Base-by-base conservation (phyloP, 1,140 invertebrate genomes). In the Monochamus saltuarius region DNA sequence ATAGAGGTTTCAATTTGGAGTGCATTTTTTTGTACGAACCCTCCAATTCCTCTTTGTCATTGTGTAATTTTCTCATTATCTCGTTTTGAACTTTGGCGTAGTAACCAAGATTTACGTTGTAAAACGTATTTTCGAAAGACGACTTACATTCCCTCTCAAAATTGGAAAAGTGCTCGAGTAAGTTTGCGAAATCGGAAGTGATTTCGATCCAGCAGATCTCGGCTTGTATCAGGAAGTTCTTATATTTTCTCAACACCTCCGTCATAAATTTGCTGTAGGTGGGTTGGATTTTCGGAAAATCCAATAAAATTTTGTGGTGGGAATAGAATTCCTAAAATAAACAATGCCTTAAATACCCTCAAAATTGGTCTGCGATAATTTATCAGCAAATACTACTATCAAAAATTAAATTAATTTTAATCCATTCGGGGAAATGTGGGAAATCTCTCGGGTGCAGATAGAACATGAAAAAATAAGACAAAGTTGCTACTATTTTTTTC, bases 1-100 rank as follows among this genome's bases (percentile, higher is more conserved):
- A 52, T 29, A 53, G 43, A 7, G 58, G 14, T 35, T 60, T 64
- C 34, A 61, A 22, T 42, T 61, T 56, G 4, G 45, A 54, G 16
- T 47, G 40, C 13, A 61, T 11, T 34, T 17, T 49, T 34, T 34
- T 2, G 11, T 14, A 42, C 7, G n/a, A 17, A 17, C 40, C 8
- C 4, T 17, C 22, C 34, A 17, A 37, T n/a, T 35, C 22, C n/a
- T 6, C 29, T 35, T 4, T 51, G 11, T 34, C 14, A 14, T 14
- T 35, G 4, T 1, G 14, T 9, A 29, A 19, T 10, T 51, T 51
- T 22, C 22, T n/a, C 34, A 14, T 38, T 7, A 35, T 16, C 13
- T 37, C 16, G 49, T 4, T 11, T 29, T 11, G 9, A 35, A 51
- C 9, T 17, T 19, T 51, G 17, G 37, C 9, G 19, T 11, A 36